Evolutionary conservation across 2,888 invertebrate genomes (phyloP), one percentile per base, ranked within the genome.

Genomic region (Prenolepis imparis): DNA sequence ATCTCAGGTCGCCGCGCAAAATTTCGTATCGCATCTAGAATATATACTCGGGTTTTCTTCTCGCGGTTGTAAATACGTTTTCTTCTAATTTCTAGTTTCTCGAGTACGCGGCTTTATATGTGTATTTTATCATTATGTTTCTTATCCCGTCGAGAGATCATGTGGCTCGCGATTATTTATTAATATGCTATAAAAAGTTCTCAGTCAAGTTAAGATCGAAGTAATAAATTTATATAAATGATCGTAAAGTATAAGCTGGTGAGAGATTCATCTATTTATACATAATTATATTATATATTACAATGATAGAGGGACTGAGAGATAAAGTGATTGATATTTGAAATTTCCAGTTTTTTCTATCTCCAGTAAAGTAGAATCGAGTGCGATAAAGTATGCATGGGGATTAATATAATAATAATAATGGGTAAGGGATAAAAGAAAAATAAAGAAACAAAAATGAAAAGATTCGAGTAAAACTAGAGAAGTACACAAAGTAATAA

Each of bases 261-360:
- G 86, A 84, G 89, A 91, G n/a, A n/a, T n/a, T 90, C 87, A 84
- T 91, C 91, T 92, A 91, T 93, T 93, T 89, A 91, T 90, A 91
- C 88, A 91, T 90, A 90, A 87, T 83, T 86, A 87, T 91, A 91
- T 87, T 88, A 84, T 89, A 91, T 87, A 90, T 89, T 87, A 64
- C 67, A 83, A 81, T 74, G 44, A 78, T 66, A 41, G 59, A 66
- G 48, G 48, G 36, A 59, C 64, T 70, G 70, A 78, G 57, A 57
- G 87, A 28, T 28, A 55, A 55, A 86, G 64, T 82, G 85, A 83
- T 66, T 82, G 82, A 88, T 84, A 90, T 82, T 80, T 82, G 82
- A 83, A 91, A 89, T 89, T 90, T 90, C 86, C 88, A 88, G 85
- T 90, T 78, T 92, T 92, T 92, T 91, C 86, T 89, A 90, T 91